phyloP scores from a whole-genome alignment of 2,113 vertebrate species.

The Glaucomys volans region DNA sequence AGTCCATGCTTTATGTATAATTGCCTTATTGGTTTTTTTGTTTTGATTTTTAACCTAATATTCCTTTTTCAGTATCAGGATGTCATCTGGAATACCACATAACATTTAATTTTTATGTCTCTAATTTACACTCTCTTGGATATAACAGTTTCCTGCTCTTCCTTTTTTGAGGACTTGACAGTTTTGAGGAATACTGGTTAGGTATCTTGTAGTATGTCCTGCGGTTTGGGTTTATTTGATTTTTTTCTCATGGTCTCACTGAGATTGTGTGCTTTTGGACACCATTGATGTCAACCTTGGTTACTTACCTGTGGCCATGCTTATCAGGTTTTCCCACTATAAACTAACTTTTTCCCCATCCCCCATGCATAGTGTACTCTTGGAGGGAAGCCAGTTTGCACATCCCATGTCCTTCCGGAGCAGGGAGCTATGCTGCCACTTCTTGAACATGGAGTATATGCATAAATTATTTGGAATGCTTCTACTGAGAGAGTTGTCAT shows the following conservation, averaged over 20 bases:
- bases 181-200: neutral
- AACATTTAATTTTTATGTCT: neutral
- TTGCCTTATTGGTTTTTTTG: neutral
- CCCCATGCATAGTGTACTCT: neutral
- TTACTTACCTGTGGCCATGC: too few relatives aligned
- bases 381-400: neutral
- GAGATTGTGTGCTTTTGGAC: neutral
- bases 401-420: neutral
- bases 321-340: neutral
- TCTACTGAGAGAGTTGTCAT: neutral
- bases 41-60: neutral
- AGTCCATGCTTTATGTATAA: neutral
- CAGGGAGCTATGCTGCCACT: rapidly evolving
- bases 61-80: neutral
- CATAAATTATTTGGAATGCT: neutral
- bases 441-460: neutral
- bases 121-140: neutral
- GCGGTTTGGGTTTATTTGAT: neutral
- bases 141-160: neutral
- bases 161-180: neutral
- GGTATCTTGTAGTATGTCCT: neutral
- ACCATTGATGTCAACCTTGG: neutral
- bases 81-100: too few relatives aligned
- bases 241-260: neutral
- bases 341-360: neutral